These are phyloP conservation scores for Noctua janthe DNA, from an alignment of 2,888 invertebrate genomes.

Conservation along the genomic window DNA sequence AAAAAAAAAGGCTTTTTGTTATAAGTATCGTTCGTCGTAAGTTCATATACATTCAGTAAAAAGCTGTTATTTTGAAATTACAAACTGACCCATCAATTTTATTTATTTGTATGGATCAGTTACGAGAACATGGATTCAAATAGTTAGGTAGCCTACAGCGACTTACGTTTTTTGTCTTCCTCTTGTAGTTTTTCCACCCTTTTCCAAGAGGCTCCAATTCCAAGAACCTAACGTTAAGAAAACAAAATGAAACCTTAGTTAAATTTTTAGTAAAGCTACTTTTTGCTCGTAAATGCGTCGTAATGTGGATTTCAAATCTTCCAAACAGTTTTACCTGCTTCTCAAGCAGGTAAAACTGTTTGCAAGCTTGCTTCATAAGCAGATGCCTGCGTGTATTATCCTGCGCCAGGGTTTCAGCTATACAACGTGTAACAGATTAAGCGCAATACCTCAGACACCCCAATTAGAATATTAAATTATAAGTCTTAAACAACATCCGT, in stretches of 20 bases:
- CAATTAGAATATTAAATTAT: no score
- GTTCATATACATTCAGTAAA: no score
- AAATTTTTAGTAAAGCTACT: neutral
- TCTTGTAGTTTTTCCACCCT: slow-evolving; percentile 75
- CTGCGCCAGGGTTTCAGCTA: neutral
- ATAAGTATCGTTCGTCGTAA: no score
- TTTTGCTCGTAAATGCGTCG: neutral
- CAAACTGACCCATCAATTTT: neutral
- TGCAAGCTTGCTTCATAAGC: no score
- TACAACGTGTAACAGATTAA: no score
- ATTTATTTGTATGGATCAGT: neutral
- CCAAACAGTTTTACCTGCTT: no score
- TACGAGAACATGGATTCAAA: neutral
- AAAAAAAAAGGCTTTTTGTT: no score
- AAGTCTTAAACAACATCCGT: no score
- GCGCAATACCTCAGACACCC: no score
- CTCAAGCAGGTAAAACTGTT: no score
- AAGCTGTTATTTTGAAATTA: no score
- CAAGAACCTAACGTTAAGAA: slow-evolving; percentile 75
- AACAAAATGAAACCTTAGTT: neutral
- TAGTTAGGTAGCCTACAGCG: neutral
- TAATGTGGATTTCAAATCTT: neutral
- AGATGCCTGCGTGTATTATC: neutral
- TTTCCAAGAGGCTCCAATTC: slow-evolving; percentile 83
- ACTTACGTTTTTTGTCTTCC: slow-evolving; percentile 38